A percentile compares a stretch with the other conserved stretches of the same genome.
phyloP scores from a whole-genome alignment of 2,797 vertebrate genomes.

The Mastacembelus armatus region DNA sequence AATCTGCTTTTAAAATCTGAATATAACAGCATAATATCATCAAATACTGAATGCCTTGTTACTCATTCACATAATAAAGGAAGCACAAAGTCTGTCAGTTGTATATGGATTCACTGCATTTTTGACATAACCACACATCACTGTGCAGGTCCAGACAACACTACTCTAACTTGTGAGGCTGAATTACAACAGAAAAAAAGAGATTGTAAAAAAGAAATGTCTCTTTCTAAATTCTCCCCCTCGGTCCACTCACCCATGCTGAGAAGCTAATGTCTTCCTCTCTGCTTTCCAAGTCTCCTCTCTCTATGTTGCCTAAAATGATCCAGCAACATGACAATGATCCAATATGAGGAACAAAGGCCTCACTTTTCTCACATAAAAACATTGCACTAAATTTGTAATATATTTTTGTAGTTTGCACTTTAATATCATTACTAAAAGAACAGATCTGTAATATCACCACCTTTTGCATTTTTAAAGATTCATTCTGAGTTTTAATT shows the following conservation, averaged over 20 bases:
- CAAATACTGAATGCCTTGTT: not conserved
- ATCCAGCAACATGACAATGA: slow-evolving; percentile 61
- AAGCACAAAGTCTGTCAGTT: slow-evolving; percentile 7
- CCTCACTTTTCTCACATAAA: slow-evolving; percentile 32
- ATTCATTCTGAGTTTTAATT: not conserved
- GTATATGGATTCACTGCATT: slow-evolving; percentile 27
- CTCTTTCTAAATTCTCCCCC: slow-evolving; percentile 38
- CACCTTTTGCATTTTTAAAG: not conserved
- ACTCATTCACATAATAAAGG: slow-evolving; percentile 20
- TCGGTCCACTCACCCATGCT: slow-evolving; percentile 66
- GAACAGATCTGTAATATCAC: slow-evolving; percentile 7
- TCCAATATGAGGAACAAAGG: slow-evolving; percentile 56
- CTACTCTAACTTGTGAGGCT: too few relatives aligned
- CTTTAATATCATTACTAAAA: not conserved
- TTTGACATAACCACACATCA: slow-evolving; percentile 35
- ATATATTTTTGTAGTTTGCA: slow-evolving; percentile 26
- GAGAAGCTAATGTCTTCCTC: slow-evolving; percentile 70
- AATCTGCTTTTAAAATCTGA: not conserved
- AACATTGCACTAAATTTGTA: slow-evolving; percentile 41
- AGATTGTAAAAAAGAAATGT: slow-evolving; percentile 33
- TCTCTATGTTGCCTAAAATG: slow-evolving; percentile 60
- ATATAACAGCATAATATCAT: not conserved
- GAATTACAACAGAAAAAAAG: slow-evolving; percentile 52
- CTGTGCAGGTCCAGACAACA: not conserved
- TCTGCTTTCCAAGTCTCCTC: slow-evolving; percentile 57